Conservation (phyloP, 2,888 invertebrate genomes). For the Mythimna ferrago region DNA sequence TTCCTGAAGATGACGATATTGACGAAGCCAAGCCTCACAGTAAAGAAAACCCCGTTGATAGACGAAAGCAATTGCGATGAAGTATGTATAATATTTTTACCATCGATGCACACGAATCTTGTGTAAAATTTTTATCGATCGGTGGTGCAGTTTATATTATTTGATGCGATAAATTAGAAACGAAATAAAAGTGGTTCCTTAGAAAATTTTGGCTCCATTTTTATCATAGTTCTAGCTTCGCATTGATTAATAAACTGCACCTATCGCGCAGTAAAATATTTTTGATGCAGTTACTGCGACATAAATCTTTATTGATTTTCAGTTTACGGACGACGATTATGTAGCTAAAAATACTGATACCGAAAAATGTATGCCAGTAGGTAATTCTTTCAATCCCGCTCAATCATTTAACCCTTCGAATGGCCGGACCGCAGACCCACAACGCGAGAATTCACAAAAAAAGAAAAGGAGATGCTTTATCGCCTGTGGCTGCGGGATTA, state of each 20-base stretch:
- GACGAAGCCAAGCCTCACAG: slow-evolving; percentile 92
- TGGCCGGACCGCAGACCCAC: slow-evolving; percentile 36
- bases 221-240: neutral
- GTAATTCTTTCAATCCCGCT: slow-evolving; percentile 25
- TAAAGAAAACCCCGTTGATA: slow-evolving; percentile 93
- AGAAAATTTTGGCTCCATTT: neutral
- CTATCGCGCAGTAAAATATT: slow-evolving; percentile 33
- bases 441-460: slow-evolving; percentile 29
- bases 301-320: slow-evolving; percentile 58
- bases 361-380: slow-evolving; percentile 15
- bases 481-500: slow-evolving; percentile 35
- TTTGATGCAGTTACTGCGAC: slow-evolving; percentile 38
- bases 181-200: neutral
- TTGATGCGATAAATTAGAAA: neutral
- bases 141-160: slow-evolving; percentile 28
- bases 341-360: slow-evolving; percentile 47
- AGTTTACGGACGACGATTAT: slow-evolving; percentile 21
- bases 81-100: slow-evolving; percentile 69
- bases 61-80: slow-evolving; percentile 83
- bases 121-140: slow-evolving; percentile 42
- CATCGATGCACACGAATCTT: neutral
- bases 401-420: slow-evolving; percentile 22
- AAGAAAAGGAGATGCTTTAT: slow-evolving; percentile 5
- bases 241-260: neutral
- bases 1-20: slow-evolving; percentile 93